These are phyloP conservation scores for Xylocampa areola DNA, from an alignment of 2,888 invertebrate species.

Conservation along the genomic window DNA sequence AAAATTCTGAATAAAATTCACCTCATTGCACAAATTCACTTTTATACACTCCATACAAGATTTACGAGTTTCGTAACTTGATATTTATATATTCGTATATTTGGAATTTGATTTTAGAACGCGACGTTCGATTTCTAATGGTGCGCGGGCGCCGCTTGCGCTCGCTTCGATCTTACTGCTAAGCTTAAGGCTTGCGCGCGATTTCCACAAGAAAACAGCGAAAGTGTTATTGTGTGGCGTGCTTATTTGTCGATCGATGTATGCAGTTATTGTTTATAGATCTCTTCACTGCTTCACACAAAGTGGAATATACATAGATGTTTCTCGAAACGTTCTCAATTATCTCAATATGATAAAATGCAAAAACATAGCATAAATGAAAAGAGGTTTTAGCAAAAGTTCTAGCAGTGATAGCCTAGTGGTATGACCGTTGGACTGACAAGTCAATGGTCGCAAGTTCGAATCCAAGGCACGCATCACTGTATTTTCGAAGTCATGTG, in stretches of 20 bases:
- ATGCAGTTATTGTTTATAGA: slow-evolving; percentile 31
- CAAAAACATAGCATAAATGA: too few relatives aligned
- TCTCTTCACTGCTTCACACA: slow-evolving; percentile 3
- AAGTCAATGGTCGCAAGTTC: too few relatives aligned
- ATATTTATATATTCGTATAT: slow-evolving; percentile 18
- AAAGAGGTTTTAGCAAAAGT: too few relatives aligned
- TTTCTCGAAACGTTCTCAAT: not conserved
- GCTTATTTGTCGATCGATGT: slow-evolving; percentile 41
- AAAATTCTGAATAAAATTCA: slow-evolving; percentile 26
- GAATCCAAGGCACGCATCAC: too few relatives aligned
- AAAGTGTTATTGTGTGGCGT: slow-evolving; percentile 71
- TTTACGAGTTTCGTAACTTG: slow-evolving; percentile 19
- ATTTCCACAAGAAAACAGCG: slow-evolving; percentile 81
- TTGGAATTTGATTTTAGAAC: slow-evolving; percentile 26
- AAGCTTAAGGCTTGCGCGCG: slow-evolving; percentile 73
- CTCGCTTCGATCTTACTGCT: slow-evolving; percentile 71
- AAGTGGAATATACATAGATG: not conserved
- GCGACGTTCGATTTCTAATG: slow-evolving; percentile 30
- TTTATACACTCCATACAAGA: slow-evolving; percentile 39
- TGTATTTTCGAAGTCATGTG: too few relatives aligned
- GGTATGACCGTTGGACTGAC: too few relatives aligned
- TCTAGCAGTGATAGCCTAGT: too few relatives aligned
- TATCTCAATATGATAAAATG: not conserved
- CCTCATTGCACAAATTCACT: slow-evolving; percentile 55
- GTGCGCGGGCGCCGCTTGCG: slow-evolving; percentile 71